These are phyloP conservation scores for Zaprionus ghesquierei DNA, from an alignment of 1,140 invertebrate species.

Conservation along the genomic window DNA sequence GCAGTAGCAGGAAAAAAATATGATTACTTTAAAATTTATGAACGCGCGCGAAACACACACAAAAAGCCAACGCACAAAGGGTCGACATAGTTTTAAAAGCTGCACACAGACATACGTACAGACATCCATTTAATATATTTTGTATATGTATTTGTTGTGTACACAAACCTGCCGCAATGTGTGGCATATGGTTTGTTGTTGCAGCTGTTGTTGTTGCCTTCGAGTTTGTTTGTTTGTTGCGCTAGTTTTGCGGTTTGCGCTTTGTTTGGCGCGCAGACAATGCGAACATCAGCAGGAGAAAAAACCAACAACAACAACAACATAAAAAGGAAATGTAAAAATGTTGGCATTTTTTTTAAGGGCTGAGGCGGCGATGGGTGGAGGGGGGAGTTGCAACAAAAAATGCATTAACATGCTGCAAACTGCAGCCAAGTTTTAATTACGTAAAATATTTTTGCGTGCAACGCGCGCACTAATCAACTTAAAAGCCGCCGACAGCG, in stretches of 20 bases:
- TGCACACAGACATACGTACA: background rate
- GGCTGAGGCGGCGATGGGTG: background rate
- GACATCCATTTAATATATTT: conserved; percentile 12
- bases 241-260: conserved; percentile 68
- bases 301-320: background rate
- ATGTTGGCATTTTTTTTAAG: conserved; percentile 22
- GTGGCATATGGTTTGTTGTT: conserved; percentile 55
- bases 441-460: conserved; percentile 79
- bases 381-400: conserved; percentile 4
- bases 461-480: conserved; percentile 64
- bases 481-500: conserved; percentile 61
- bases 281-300: conserved; percentile 25
- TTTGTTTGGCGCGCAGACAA: conserved; percentile 69
- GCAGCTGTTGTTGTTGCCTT: conserved; percentile 32
- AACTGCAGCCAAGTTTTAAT: conserved; percentile 72
- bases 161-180: conserved; percentile 57
- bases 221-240: conserved; percentile 60
- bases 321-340: conserved; percentile 33
- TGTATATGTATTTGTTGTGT: conserved; percentile 30
- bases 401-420: conserved; percentile 33
- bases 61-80: background rate
- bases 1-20: conserved; percentile 47
- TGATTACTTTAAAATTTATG: conserved; percentile 62
- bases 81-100: conserved; percentile 13
- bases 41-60: conserved; percentile 3